Percentiles rank a stretch among this genome's conserved stretches.
phyloP scores from a whole-genome alignment of 1,140 invertebrate genomes.

The Temnothorax curvispinosus region DNA sequence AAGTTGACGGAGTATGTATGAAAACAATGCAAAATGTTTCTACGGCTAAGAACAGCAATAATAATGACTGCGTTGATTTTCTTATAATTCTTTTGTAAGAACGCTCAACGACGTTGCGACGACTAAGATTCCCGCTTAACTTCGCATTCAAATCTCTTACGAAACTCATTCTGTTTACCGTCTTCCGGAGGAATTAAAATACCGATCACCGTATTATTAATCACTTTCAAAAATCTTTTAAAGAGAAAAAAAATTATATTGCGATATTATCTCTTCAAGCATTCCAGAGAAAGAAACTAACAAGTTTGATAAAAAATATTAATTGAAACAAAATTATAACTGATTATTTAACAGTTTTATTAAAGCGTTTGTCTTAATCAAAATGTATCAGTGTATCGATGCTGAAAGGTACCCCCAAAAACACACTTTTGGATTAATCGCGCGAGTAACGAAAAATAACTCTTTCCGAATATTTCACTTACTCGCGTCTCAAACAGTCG shows the following conservation, averaged over 20 bases:
- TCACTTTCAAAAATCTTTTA: not conserved
- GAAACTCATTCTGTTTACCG: constrained; percentile 26
- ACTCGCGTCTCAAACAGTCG: not conserved
- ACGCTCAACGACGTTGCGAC: constrained; percentile 61
- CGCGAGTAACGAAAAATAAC: not conserved
- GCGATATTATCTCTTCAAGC: not conserved
- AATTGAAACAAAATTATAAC: not conserved
- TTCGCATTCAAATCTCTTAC: constrained; percentile 85
- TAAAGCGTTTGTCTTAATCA: not conserved
- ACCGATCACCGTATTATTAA: not conserved
- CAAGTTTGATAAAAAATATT: not conserved
- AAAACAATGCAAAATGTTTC: not conserved
- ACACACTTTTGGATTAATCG: not conserved
- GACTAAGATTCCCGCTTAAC: constrained; percentile 83
- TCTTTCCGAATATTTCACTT: not conserved
- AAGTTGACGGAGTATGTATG: not conserved
- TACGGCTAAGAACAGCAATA: not conserved
- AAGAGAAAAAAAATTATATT: not conserved
- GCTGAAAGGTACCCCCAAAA: not conserved
- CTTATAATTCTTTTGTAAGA: constrained; percentile 54
- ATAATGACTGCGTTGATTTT: not conserved
- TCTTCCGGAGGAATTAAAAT: constrained; percentile 42
- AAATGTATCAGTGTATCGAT: not conserved
- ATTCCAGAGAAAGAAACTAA: not conserved
- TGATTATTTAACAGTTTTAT: not conserved